A percentile compares a stretch with the other conserved stretches of the same genome.
phyloP scores from a whole-genome alignment of 2,797 vertebrate species.

The Tapirus indicus region DNA sequence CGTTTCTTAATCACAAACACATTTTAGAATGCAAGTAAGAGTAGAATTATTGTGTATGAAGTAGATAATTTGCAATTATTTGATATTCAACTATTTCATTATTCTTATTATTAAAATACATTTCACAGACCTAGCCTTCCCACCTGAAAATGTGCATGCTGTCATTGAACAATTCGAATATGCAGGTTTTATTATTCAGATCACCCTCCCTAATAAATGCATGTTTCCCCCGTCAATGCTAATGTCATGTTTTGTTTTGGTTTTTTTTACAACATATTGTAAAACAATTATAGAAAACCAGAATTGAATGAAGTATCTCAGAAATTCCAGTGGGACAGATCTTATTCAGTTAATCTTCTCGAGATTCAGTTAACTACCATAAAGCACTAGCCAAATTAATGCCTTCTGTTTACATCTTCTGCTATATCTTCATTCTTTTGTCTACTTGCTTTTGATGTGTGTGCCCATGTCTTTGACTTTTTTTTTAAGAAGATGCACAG shows the following conservation, averaged over 20 bases:
- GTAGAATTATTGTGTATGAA: neutral
- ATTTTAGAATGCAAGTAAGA: neutral
- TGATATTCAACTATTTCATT: neutral
- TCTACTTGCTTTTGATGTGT: neutral
- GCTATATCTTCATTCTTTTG: neutral
- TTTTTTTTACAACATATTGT: neutral
- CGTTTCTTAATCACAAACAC: neutral
- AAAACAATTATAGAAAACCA: neutral
- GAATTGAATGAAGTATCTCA: neutral
- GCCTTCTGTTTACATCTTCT: neutral
- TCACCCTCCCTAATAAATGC: neutral
- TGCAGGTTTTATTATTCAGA: neutral
- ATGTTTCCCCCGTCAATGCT: neutral
- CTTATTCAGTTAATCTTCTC: neutral
- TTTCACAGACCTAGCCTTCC: neutral
- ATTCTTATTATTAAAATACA: neutral
- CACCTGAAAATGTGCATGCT: neutral
- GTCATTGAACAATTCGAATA: neutral
- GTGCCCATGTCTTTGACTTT: neutral
- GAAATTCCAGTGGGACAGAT: neutral
- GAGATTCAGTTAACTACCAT: neutral
- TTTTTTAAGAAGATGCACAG: neutral
- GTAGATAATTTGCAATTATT: neutral
- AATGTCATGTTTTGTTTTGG: neutral
- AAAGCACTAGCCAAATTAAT: neutral